A percentile compares a stretch with the other conserved stretches of the same genome.
Conservation (phyloP, 2,888 invertebrate genomes). For the Papilio elwesi region DNA sequence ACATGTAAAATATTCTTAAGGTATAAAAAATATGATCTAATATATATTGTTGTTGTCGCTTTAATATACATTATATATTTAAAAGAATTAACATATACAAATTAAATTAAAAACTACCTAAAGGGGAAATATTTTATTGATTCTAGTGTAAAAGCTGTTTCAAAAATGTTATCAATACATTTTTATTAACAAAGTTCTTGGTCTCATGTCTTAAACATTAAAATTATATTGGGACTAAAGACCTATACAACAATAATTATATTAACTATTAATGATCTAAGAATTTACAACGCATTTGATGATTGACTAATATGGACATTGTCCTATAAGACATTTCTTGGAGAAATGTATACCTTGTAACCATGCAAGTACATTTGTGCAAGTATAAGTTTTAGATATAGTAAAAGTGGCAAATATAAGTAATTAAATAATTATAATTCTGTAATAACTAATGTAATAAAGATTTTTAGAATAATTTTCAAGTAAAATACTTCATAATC, state of each 20-base stretch:
- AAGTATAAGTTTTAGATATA: conserved; percentile 54
- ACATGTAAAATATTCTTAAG: background rate
- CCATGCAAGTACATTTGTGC: conserved; percentile 44
- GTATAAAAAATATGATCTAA: background rate
- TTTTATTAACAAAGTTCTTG: conserved; percentile 80
- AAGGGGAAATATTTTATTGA: conserved; percentile 82
- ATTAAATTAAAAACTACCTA: conserved; percentile 59
- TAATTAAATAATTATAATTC: too few species aligned
- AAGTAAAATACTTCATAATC: too few species aligned
- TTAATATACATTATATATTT: background rate
- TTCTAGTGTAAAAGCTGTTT: conserved; percentile 82
- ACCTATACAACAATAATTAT: conserved; percentile 76
- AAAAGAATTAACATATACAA: conserved; percentile 28
- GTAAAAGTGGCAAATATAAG: too few species aligned
- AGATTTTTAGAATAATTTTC: too few species aligned
- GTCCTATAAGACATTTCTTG: conserved; percentile 31
- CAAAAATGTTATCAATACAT: conserved; percentile 82
- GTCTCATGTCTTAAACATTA: conserved; percentile 75
- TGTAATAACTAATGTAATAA: too few species aligned
- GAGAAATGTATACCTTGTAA: conserved; percentile 31
- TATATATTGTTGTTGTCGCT: background rate
- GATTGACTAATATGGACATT: conserved; percentile 43
- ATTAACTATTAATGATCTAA: conserved; percentile 63
- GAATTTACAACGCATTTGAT: conserved; percentile 66
- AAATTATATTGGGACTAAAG: conserved; percentile 68